Percentiles rank a stretch among this genome's conserved stretches.
Conservation (phyloP, 2,888 invertebrate species). For the Synanthedon myopaeformis region DNA sequence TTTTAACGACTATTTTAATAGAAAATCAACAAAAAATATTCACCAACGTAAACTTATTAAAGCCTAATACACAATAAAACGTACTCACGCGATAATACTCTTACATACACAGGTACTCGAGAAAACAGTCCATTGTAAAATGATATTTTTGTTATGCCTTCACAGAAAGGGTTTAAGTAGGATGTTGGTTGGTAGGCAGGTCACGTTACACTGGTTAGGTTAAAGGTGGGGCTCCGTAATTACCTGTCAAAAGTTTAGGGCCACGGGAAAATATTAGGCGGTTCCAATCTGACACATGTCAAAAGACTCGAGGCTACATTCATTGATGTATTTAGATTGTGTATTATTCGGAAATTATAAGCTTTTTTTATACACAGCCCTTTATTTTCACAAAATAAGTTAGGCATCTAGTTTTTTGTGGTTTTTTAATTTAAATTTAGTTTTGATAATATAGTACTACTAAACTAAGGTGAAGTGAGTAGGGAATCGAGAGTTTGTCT, state of each 20-base stretch:
- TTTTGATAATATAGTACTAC: too few relatives aligned
- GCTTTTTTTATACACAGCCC: too few relatives aligned
- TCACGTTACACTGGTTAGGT: neutral
- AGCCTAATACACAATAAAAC: constrained; percentile 15
- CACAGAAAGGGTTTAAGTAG: neutral
- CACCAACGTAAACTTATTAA: constrained; percentile 14
- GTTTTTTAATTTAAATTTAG: too few relatives aligned
- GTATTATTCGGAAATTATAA: too few relatives aligned
- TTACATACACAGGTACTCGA: constrained; percentile 7
- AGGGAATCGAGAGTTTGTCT: too few relatives aligned
- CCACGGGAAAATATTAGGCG: constrained; percentile 14
- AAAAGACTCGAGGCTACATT: neutral
- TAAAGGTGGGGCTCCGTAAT: constrained; percentile 11
- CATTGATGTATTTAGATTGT: neutral
- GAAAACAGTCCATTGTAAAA: constrained; percentile 2
- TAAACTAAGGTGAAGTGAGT: too few relatives aligned
- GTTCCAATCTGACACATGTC: constrained; percentile 13
- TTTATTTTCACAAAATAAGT: too few relatives aligned
- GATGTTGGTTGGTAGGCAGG: neutral
- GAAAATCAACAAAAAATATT: constrained; percentile 1
- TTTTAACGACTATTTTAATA: neutral
- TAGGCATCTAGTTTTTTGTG: too few relatives aligned
- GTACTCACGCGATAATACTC: constrained; percentile 13
- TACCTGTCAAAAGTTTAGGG: constrained; percentile 19
- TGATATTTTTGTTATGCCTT: neutral